phyloP scores from a whole-genome alignment of 2,113 vertebrate genomes.

The Microcebus griseorufus region DNA sequence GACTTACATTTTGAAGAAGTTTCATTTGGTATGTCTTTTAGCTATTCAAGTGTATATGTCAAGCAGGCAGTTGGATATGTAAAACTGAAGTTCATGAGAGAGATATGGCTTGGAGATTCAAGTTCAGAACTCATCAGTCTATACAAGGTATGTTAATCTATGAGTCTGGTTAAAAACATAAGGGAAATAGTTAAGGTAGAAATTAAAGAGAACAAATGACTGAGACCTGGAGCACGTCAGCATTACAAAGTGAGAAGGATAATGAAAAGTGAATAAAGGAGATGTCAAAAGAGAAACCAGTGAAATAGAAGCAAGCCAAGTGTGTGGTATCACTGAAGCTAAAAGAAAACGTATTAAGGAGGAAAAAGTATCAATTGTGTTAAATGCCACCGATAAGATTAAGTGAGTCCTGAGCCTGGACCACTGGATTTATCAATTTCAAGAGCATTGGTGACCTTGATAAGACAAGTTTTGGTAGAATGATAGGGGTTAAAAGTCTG shows the following conservation, averaged over 20 bases:
- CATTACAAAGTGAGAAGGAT: neutral
- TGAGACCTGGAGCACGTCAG: neutral
- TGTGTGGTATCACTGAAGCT: neutral
- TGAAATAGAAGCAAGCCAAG: neutral
- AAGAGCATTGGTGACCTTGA: neutral
- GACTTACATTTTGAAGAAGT: neutral
- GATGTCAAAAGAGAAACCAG: neutral
- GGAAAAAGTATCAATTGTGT: neutral
- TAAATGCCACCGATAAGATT: neutral
- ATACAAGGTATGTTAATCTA: neutral
- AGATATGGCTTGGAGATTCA: neutral
- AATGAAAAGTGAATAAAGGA: neutral
- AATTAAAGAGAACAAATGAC: neutral
- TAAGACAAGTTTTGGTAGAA: neutral
- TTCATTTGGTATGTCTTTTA: neutral
- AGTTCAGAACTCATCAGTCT: neutral
- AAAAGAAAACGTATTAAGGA: neutral
- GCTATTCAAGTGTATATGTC: neutral
- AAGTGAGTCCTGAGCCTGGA: neutral
- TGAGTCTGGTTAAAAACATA: neutral
- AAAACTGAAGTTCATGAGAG: neutral
- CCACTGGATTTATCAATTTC: neutral
- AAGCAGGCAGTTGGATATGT: neutral
- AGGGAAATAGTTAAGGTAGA: neutral
- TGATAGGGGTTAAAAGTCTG: neutral